phyloP scores from a whole-genome alignment of 2,888 invertebrate genomes.

The Cryptocephalus moraei region DNA sequence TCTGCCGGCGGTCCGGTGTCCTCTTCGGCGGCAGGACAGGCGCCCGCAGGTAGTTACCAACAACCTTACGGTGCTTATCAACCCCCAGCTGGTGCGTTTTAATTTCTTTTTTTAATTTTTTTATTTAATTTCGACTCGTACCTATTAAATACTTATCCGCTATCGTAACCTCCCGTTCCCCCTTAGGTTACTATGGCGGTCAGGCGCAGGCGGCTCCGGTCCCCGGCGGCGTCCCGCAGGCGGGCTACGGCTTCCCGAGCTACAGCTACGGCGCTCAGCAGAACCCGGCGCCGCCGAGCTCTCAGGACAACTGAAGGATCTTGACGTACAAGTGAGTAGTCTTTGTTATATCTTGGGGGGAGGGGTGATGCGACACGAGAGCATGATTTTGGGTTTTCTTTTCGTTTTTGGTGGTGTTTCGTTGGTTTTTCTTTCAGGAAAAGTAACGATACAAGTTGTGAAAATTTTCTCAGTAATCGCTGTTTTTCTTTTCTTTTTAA shows the following conservation, averaged over 20 bases:
- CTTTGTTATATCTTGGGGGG: conserved; percentile 2
- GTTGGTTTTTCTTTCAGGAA: conserved; percentile 20
- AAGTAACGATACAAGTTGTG: conserved; percentile 13
- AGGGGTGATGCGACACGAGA: no score
- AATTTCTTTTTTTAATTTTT: conserved; percentile 4
- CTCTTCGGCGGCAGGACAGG: conserved; percentile 20
- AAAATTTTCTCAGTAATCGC: conserved; percentile 1
- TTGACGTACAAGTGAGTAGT: conserved; percentile 9
- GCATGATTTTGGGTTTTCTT: conserved; percentile 7
- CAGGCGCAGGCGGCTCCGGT: conserved; percentile 29
- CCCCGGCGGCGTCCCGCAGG: conserved; percentile 32
- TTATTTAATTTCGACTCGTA: neutral
- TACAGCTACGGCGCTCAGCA: conserved; percentile 36
- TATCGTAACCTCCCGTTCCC: no score
- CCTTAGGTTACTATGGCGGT: conserved; percentile 33
- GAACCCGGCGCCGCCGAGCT: conserved; percentile 16
- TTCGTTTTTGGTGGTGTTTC: conserved; percentile 7
- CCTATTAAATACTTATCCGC: neutral
- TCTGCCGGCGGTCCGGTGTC: no score
- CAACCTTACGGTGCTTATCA: conserved; percentile 35
- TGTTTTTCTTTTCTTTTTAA: conserved; percentile 5
- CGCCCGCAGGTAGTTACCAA: conserved; percentile 24
- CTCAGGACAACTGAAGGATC: conserved; percentile 17
- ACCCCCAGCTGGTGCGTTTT: conserved; percentile 29
- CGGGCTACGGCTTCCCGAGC: conserved; percentile 37